These are phyloP conservation scores for Clarias gariepinus DNA, from an alignment of 2,113 vertebrate species.

Conservation along the genomic window DNA sequence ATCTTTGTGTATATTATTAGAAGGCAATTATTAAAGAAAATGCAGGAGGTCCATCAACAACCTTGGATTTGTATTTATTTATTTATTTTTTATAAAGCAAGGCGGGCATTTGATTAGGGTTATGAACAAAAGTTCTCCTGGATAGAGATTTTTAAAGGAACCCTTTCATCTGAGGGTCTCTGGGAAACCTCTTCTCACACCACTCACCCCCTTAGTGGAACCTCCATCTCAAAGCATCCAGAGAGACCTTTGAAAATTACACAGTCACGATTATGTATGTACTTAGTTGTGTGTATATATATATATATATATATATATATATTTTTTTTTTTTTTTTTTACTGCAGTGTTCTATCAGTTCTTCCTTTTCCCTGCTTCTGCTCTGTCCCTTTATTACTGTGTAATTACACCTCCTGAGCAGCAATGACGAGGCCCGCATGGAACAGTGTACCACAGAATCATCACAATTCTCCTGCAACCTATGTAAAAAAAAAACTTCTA, in stretches of 20 bases:
- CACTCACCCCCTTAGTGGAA: slow-evolving; percentile 1
- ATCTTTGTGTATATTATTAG: too few relatives aligned
- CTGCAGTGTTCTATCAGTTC: slow-evolving; percentile 55
- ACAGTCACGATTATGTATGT: slow-evolving; percentile 59
- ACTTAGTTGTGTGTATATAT: too few relatives aligned
- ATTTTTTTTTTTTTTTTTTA: slow-evolving; percentile 43
- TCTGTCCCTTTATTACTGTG: slow-evolving; percentile 44
- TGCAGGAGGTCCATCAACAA: too few relatives aligned
- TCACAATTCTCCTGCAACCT: too few relatives aligned
- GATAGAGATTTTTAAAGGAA: too few relatives aligned
- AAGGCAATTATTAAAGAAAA: too few relatives aligned
- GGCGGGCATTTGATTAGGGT: too few relatives aligned
- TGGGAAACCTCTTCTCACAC: not conserved
- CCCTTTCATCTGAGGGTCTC: not conserved
- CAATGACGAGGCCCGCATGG: not conserved
- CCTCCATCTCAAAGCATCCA: slow-evolving; percentile 40
- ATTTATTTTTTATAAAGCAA: too few relatives aligned
- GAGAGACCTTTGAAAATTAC: slow-evolving; percentile 55
- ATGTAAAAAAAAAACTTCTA: not conserved
- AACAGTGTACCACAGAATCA: not conserved
- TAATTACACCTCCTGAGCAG: slow-evolving; percentile 40
- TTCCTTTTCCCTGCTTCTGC: slow-evolving; percentile 48
- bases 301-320: too few relatives aligned
- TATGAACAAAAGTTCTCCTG: not conserved
- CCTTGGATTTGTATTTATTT: too few relatives aligned